Evolutionary conservation across 2,888 invertebrate genomes (phyloP), one percentile per base, ranked within the genome.

Genomic region (Metacarcinus magister): DNA sequence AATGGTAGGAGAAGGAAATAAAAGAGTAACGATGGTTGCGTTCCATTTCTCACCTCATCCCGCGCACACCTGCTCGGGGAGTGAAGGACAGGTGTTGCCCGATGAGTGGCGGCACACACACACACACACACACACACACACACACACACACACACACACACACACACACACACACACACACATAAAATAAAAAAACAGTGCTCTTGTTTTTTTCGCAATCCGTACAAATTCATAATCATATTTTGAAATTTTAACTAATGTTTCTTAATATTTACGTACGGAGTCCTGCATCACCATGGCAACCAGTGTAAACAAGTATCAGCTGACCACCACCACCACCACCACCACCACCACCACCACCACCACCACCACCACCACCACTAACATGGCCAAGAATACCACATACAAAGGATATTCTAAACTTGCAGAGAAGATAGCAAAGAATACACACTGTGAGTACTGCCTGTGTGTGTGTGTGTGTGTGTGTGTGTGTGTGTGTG

Each of bases 391-490:
- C 10, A 82, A 82, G 82, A 82, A 28, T 32, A 82, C 82, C 8
- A 82, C 82, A 0, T 97, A 97, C 92, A 97, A 97, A 60, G 96
- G 96, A 28, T 97, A 97, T 82, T 96, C 96, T n/a, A 97, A 97
- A 87, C 95, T 95, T 23, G 96, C 96, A 0, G 96, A 97, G 92
- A 96, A 96, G 43, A 95, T 97, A 23, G 96, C 96, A 8, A 95
- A 93, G 46, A 95, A 94, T 32, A 96, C 96, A 13, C 96, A 97
- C 48, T 97, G 96, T 97, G 95, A 97, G 96, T 92, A 23, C 13
- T 19, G 82, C 28, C 1, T 32, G 23, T 16, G 48, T 16, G 91
- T 44, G 28, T 44, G 48, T 44, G 48, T 44, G 48, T 44, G 91
- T 44, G 48, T 44, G 48, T 44, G 48, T n/a, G 48, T 44, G 44